Percentiles rank a stretch among this genome's conserved stretches.
These are phyloP conservation scores for Schizopygopsis pylzovi DNA, from an alignment of 2,797 vertebrate species.

Conservation along the genomic window DNA sequence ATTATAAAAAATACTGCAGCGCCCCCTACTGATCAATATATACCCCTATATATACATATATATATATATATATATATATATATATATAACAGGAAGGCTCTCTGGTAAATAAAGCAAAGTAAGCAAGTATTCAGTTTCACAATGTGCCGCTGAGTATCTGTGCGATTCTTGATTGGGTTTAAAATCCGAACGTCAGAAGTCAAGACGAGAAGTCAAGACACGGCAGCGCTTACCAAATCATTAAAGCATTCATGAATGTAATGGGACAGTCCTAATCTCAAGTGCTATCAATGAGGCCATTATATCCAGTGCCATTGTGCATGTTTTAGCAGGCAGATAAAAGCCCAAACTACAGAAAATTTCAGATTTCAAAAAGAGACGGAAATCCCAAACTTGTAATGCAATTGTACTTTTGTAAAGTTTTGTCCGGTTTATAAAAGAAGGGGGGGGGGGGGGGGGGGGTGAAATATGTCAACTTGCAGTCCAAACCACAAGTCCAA, in stretches of 20 bases:
- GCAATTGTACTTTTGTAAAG: constrained; percentile 70
- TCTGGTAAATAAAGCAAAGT: not conserved
- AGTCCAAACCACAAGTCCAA: constrained; percentile 37
- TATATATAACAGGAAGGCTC: not conserved
- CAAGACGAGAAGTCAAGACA: constrained; percentile 56
- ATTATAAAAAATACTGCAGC: constrained; percentile 74
- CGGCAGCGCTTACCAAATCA: constrained; percentile 57
- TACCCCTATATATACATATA: not conserved
- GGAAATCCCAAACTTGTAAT: constrained; percentile 68
- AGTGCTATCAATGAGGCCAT: constrained; percentile 70
- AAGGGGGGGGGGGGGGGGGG: not conserved
- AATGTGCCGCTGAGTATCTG: not conserved
- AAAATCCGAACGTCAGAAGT: constrained; percentile 53
- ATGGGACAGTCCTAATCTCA: constrained; percentile 71
- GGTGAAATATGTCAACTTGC: constrained; percentile 53
- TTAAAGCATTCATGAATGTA: constrained; percentile 65
- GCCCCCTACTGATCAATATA: constrained; percentile 72
- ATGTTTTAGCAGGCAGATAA: constrained; percentile 61
- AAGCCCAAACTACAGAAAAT: constrained; percentile 70
- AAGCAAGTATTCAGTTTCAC: not conserved
- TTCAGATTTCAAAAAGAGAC: constrained; percentile 67
- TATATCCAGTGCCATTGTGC: constrained; percentile 55
- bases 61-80: no score
- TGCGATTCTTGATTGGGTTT: constrained; percentile 11
- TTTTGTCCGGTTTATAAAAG: not conserved